Percentiles rank a stretch among this genome's conserved stretches.
Evolutionary conservation across 2,888 invertebrate species (phyloP).

Genomic region (Helobdella robusta): DNA sequence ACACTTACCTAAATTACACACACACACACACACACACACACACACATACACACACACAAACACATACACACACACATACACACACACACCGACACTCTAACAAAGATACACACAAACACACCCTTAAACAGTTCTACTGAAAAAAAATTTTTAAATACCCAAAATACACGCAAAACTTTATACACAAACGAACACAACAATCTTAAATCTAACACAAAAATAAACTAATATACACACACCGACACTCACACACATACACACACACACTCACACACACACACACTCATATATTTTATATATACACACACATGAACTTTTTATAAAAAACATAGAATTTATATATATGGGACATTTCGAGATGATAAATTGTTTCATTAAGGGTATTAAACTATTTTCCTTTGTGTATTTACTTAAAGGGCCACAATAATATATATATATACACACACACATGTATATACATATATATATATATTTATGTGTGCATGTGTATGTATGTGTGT

Average conservation of each 20-base stretch:
- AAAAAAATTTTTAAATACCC: neutral
- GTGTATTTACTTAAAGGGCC: no score
- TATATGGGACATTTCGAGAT: no score
- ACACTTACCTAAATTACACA: no score
- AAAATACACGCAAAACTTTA: neutral
- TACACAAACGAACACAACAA: neutral
- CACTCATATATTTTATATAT: neutral
- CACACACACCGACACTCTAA: neutral
- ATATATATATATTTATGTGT: no score
- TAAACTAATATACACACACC: neutral
- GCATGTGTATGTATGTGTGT: no score
- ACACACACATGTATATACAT: no score
- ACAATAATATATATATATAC: no score
- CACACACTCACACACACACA: neutral
- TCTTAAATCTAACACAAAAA: neutral
- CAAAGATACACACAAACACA: neutral
- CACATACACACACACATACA: neutral
- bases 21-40: no score
- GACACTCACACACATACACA: neutral
- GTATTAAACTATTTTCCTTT: no score
- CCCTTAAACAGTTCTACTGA: neutral
- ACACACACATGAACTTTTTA: neutral
- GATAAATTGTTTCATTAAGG: no score
- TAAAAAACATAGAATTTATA: no score
- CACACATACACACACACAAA: no score